Evolutionary conservation across 1,140 invertebrate genomes (phyloP).

Genomic region (Neodiprion pinetum): DNA sequence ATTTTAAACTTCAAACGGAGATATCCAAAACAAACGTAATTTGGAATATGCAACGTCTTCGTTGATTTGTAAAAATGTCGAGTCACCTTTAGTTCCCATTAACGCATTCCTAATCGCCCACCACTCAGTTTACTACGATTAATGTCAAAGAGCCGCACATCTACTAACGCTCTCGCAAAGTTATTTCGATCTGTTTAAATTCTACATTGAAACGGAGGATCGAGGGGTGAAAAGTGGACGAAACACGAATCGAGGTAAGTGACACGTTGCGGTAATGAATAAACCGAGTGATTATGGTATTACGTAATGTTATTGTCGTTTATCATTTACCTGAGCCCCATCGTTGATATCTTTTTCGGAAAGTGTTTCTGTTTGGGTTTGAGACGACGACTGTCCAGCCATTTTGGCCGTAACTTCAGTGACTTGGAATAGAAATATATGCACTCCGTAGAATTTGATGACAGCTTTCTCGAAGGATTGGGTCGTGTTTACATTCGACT

Average conservation of each 20-base stretch:
- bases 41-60: too few relatives aligned
- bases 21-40: too few relatives aligned
- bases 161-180: too few relatives aligned
- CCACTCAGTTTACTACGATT: too few relatives aligned
- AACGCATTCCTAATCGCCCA: too few relatives aligned
- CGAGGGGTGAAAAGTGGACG: too few relatives aligned
- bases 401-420: conserved; percentile 28
- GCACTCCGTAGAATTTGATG: background rate
- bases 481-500: background rate
- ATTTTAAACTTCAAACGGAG: too few relatives aligned
- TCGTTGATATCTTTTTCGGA: conserved; percentile 41
- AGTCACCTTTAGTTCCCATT: too few relatives aligned
- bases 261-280: background rate
- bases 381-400: conserved; percentile 40
- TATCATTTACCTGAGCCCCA: conserved; percentile 40
- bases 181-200: too few relatives aligned
- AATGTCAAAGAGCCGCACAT: too few relatives aligned
- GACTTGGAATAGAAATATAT: background rate
- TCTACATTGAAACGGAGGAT: too few relatives aligned
- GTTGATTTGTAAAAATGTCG: too few relatives aligned
- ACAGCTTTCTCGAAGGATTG: background rate
- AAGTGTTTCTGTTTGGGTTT: conserved; percentile 47
- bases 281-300: background rate
- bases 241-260: background rate
- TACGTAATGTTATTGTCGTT: conserved; percentile 1